Evolutionary conservation across 2,888 invertebrate species (phyloP).

Genomic region (Microplitis manilae): DNA sequence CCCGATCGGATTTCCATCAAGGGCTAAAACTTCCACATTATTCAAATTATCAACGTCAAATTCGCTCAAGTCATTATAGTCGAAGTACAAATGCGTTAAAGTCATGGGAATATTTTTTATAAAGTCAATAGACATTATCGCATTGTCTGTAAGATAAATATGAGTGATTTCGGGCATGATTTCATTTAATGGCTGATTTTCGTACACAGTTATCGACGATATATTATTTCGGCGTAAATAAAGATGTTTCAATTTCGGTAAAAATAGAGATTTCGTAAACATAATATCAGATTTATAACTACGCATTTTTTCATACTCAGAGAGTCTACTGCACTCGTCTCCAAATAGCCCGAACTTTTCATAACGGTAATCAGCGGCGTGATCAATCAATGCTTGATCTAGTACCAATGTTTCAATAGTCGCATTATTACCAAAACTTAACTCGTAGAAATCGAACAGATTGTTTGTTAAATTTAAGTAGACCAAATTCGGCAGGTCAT

Average conservation of each 20-base stretch:
- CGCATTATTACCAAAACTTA: neutral
- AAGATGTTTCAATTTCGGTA: neutral
- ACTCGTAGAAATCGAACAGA: neutral
- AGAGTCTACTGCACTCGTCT: neutral
- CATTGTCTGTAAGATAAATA: neutral
- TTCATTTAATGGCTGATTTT: neutral
- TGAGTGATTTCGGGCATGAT: neutral
- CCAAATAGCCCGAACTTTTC: neutral
- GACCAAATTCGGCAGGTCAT: neutral
- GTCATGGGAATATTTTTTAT: neutral
- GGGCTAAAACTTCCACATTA: neutral
- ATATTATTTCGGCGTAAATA: neutral
- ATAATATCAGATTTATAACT: neutral
- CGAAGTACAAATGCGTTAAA: neutral
- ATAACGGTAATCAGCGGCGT: no score
- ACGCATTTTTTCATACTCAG: neutral
- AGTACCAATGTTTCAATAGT: neutral
- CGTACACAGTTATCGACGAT: no score
- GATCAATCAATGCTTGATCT: neutral
- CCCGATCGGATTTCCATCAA: neutral
- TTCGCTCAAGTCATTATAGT: neutral
- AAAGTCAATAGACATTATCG: neutral
- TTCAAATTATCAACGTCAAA: neutral
- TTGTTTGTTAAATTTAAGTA: neutral
- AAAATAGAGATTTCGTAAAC: neutral